A percentile compares a stretch with the other conserved stretches of the same genome.
Evolutionary conservation across 2,113 vertebrate genomes (phyloP).

Genomic region (Apteryx mantelli): DNA sequence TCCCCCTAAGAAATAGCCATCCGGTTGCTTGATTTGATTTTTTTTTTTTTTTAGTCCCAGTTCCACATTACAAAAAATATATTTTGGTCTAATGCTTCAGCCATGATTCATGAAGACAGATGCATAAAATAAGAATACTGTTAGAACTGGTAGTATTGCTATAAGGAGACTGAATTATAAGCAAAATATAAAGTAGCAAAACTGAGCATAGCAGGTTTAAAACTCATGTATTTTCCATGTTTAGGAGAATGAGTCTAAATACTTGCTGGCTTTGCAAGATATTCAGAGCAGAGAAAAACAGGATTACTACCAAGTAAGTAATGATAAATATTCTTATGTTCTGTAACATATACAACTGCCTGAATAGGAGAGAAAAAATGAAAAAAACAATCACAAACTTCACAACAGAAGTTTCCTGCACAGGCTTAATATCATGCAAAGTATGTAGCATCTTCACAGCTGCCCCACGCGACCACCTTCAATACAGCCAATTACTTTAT

Average conservation of each 20-base stretch:
- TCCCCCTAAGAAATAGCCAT: not conserved
- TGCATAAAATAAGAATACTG: not conserved
- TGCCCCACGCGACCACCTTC: not conserved
- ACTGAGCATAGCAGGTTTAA: not conserved
- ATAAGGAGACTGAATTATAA: not conserved
- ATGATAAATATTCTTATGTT: not conserved
- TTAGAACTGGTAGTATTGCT: not conserved
- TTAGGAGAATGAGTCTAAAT: constrained; percentile 64
- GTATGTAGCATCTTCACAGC: not conserved
- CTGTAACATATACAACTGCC: not conserved
- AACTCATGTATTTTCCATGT: not conserved
- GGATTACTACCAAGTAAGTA: constrained; percentile 68
- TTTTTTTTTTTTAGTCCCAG: not conserved
- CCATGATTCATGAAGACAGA: not conserved
- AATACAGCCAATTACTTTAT: not conserved
- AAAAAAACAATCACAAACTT: not conserved
- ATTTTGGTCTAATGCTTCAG: not conserved
- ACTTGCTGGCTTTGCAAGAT: constrained; percentile 69
- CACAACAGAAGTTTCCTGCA: not conserved
- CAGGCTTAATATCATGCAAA: not conserved
- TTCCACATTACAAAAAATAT: not conserved
- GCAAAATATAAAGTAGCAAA: not conserved
- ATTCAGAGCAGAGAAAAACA: constrained; percentile 44
- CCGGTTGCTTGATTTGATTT: not conserved
- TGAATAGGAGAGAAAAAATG: not conserved